Evolutionary conservation across 2,888 invertebrate species (phyloP), one percentile per base, ranked within the genome.

Genomic region (Oscheius sp.): DNA sequence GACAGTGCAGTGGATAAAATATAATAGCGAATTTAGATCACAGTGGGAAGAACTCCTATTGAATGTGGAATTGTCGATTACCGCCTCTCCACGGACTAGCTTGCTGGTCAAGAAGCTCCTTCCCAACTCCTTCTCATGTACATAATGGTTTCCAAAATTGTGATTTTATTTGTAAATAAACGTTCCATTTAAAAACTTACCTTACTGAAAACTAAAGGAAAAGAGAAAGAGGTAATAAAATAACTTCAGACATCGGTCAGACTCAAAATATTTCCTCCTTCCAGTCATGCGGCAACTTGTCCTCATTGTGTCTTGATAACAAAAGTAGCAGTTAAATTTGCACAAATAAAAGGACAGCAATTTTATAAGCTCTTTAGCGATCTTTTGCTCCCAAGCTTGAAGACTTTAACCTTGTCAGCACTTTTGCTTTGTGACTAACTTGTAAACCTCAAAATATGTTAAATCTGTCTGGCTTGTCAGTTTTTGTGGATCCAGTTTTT

Each of bases 11-110:
- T 17, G 20, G 50, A 50, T 17, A 50, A 25, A 3, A n/a, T n/a
- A n/a, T 20, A 42, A 42, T 17, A 10, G 20, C 4, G 10, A 31
- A 34, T 61, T 8, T 31, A 61, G 61, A 27, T 61, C 15, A 61
- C 61, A 12, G 61, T 61, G n/a, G 61, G 61, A 20, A 3, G 45
- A 25, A 61, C 61, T 15, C 61, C 61, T 3, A 45, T 45, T 10
- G 61, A 61, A 27, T 42, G 45, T n/a, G 61, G 61, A 42, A 61
- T 61, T 42, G 42, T 39, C n/a, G 61, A 61, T 31, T 61, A 45
- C 31, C 61, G 61, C 17, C 17, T 61, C 42, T 42, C 42, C 6
- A 42, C 15, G 12, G 42, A 42, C 12, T 42, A 42, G 12, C 12
- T 10, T 42, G 4, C 6, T 20, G 15, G 4, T 17, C 34, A 4